Conservation (phyloP, 2,797 vertebrate genomes). For the Danio jaintianensis region DNA sequence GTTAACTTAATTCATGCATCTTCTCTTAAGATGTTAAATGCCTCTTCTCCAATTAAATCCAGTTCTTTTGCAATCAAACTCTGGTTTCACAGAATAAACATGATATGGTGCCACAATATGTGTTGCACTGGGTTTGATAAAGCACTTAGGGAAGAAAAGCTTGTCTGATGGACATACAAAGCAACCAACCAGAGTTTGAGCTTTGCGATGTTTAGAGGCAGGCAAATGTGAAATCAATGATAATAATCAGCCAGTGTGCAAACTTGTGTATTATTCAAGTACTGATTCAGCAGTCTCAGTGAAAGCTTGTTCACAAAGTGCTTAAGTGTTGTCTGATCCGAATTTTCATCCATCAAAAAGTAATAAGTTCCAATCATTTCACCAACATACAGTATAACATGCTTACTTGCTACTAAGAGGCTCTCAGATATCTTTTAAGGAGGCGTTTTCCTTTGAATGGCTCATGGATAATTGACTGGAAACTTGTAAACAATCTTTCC, state of each 20-base stretch:
- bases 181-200: background rate
- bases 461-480: background rate
- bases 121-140: background rate
- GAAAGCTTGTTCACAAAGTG: slow-evolving; percentile 1
- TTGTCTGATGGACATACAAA: background rate
- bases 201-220: background rate
- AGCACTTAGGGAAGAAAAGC: background rate
- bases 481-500: slow-evolving; percentile 4
- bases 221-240: slow-evolving; percentile 4
- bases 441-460: background rate
- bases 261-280: background rate
- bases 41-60: background rate
- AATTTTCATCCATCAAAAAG: slow-evolving; percentile 4
- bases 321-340: slow-evolving; percentile 3
- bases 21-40: background rate
- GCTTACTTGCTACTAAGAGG: background rate
- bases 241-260: background rate
- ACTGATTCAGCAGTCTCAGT: background rate
- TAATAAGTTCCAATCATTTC: background rate
- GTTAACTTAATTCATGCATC: background rate
- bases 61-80: background rate
- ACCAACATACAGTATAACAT: background rate
- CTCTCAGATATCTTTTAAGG: background rate
- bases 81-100: background rate
- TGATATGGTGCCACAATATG: background rate